Percentiles rank a stretch among this genome's conserved stretches.
phyloP scores from a whole-genome alignment of 2,113 vertebrate genomes.

The Galbula dea region DNA sequence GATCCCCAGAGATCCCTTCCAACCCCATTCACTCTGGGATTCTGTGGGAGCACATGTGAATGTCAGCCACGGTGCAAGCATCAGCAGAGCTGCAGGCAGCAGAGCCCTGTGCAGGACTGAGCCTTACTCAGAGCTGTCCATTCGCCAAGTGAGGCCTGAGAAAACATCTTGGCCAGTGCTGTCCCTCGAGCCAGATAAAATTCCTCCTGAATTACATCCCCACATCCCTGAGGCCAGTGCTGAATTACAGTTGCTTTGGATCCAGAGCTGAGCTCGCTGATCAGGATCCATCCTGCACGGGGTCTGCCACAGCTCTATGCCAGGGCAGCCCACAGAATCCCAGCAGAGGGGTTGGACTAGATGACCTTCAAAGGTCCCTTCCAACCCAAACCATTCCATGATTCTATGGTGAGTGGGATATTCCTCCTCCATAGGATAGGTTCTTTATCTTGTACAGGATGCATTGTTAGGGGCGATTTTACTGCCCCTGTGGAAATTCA shows the following conservation, averaged over 20 bases:
- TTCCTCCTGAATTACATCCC: slow-evolving; percentile 4
- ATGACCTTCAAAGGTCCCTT: neutral
- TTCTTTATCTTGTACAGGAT: neutral
- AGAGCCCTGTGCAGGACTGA: neutral
- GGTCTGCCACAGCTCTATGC: neutral
- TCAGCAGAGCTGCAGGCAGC: neutral
- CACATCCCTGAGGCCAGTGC: neutral
- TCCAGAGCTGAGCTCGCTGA: neutral
- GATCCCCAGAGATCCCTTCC: no score
- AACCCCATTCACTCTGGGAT: no score
- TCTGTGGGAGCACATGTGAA: neutral
- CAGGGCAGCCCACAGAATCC: neutral
- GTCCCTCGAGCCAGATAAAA: slow-evolving; percentile 41
- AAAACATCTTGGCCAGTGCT: neutral
- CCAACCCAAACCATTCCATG: neutral
- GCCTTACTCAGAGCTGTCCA: neutral
- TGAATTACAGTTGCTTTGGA: neutral
- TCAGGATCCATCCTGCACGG: accelerated
- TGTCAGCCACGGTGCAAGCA: neutral
- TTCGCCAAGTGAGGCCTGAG: slow-evolving; percentile 3
- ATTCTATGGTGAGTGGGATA: neutral
- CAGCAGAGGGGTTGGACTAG: neutral
- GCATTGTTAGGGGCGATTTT: neutral
- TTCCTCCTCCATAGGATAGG: neutral
- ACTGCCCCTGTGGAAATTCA: neutral